These are phyloP conservation scores for Pseudomyrmex flavicornis DNA, from an alignment of 1,140 invertebrate species.

Conservation along the genomic window DNA sequence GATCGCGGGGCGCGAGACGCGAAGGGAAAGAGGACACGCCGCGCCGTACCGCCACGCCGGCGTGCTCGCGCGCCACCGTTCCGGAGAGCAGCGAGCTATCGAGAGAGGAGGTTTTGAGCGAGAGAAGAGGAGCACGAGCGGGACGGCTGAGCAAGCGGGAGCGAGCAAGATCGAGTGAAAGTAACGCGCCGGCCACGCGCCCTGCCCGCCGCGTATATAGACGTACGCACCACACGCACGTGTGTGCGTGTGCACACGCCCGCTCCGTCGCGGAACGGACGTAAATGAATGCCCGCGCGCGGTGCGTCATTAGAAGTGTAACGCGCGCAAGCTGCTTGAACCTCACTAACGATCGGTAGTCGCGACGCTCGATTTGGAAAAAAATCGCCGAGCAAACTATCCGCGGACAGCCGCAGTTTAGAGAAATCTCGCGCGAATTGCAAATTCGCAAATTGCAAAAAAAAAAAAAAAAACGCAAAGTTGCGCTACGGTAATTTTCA, in stretches of 20 bases:
- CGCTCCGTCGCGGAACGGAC: background rate
- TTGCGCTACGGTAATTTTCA: too few species aligned
- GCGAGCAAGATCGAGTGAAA: slow-evolving; percentile 74
- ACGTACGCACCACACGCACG: slow-evolving; percentile 31
- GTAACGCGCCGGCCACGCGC: slow-evolving; percentile 74
- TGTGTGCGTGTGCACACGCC: slow-evolving; percentile 38
- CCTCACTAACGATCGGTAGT: too few species aligned
- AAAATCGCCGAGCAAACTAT: background rate
- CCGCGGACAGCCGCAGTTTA: background rate
- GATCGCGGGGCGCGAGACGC: slow-evolving; percentile 30
- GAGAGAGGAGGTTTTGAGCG: too few species aligned
- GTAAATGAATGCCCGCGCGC: background rate
- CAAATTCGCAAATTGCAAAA: background rate
- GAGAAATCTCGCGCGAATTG: background rate
- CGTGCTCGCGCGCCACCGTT: slow-evolving; percentile 35
- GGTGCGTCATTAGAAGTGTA: slow-evolving; percentile 54
- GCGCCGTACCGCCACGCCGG: slow-evolving; percentile 7
- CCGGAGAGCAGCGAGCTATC: slow-evolving; percentile 50
- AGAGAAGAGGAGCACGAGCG: slow-evolving; percentile 13
- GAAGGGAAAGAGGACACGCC: background rate
- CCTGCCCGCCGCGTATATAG: slow-evolving; percentile 65
- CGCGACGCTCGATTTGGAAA: too few species aligned
- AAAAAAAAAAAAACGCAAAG: too few species aligned
- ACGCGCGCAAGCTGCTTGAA: slow-evolving; percentile 11
- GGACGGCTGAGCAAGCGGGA: slow-evolving; percentile 61